Base-by-base conservation (phyloP, 2,797 vertebrate species). In the Acestrorhynchus altus region DNA sequence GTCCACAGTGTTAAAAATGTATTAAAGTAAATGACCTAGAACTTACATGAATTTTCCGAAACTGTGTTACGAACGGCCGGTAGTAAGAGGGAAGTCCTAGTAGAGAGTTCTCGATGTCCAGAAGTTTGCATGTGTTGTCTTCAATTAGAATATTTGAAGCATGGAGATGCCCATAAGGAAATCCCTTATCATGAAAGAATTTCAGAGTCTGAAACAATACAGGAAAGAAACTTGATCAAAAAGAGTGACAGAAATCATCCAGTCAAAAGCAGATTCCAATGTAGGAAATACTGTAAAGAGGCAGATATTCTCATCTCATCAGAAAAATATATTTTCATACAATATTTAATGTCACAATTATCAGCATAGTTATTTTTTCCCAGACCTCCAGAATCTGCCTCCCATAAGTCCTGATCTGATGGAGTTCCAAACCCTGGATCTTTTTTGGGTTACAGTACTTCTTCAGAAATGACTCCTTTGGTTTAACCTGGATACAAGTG, bases 401-500 rank as follows among this genome's bases (percentile, higher is more conserved):
- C 60, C 97, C 97, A 0, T 94, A 99, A 8, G 90, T 93, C 88
- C 95, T 95, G 90, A 99, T 96, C 83, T 96, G 94, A 39, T 94
- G 92, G 71, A 98, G 94, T 79, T 98, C 96, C 42, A 99, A 94
- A 71, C 97, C 96, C 87, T 97, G 95, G 83, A 93, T 96, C 92
- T 98, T 99, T 90, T 96, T 96, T 7, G 95, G 96, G 87, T 95
- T 98, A 83, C 96, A 96, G 83, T 99, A 99, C 87, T 99, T 99
- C 91, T 96, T 98, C 85, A 99, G 87, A 87, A 96, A 98, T 0
- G 90, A 92, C 57, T 99, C 97, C 92, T 94, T 96, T 74, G 96
- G 96, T 85, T 98, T 99, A 87, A 95, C 95, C 97, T 99, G 35
- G 83, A 85, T 52, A 59, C 46, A 11, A 28, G 44, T 9, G 59